These are phyloP conservation scores for Tipula lateralis DNA, from an alignment of 2,888 invertebrate species.

Conservation along the genomic window DNA sequence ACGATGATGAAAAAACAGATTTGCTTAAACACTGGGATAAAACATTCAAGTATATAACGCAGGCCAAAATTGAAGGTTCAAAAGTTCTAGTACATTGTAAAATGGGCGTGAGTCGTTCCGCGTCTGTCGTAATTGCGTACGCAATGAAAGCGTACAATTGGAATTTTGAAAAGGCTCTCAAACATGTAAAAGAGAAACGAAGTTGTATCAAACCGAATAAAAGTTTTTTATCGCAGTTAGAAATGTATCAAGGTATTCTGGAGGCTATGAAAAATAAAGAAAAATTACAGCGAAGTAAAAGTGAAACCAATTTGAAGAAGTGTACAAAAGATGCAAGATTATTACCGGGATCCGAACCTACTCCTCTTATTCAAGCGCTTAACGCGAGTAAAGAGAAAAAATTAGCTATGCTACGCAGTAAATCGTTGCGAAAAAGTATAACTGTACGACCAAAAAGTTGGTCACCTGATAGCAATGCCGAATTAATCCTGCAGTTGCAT, in stretches of 20 bases:
- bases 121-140: conserved; percentile 96
- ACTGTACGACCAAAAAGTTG: conserved; percentile 37
- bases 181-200: conserved; percentile 85
- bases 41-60: conserved; percentile 93
- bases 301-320: conserved; percentile 82
- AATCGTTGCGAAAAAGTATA: neutral
- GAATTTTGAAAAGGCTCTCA: conserved; percentile 83
- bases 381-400: conserved; percentile 39
- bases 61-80: conserved; percentile 82
- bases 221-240: conserved; percentile 88
- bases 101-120: conserved; percentile 98
- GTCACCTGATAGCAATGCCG: conserved; percentile 43
- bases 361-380: conserved; percentile 57
- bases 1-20: conserved; percentile 95
- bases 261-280: conserved; percentile 95
- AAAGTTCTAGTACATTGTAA: conserved; percentile 98
- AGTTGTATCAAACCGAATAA: conserved; percentile 94
- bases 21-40: conserved; percentile 96
- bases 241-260: conserved; percentile 93
- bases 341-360: conserved; percentile 55
- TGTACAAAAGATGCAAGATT: conserved; percentile 56
- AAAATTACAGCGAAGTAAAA: conserved; percentile 86
- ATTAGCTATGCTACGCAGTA: conserved; percentile 31
- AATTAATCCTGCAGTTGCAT: conserved; percentile 40
- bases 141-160: conserved; percentile 97